Base-by-base conservation (phyloP, 2,797 vertebrate genomes). In the Macropodus opercularis region DNA sequence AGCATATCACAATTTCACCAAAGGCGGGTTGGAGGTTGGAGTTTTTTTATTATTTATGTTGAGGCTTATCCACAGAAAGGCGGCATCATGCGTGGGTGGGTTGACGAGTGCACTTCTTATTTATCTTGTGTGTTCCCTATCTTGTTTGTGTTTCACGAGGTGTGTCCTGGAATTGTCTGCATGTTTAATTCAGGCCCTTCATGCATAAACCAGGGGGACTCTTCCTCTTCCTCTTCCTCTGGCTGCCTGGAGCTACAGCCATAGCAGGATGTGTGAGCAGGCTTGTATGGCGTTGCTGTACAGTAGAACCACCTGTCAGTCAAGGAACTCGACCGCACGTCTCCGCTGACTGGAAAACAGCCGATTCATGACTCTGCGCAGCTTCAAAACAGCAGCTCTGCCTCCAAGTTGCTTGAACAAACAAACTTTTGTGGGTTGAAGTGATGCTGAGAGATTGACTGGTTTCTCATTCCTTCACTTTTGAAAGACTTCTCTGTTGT, bases 131-230 rank as follows among this genome's bases (percentile, higher is more conserved):
- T 48, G 63, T 24, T 38, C 32, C 36, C 17, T 1, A 5, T 24
- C 32, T 39, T 69, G 48, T 73, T 69, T 72, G 56, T 47, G 27
- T 68, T 49, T 69, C 43, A 14, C 51, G 41, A 56, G 39, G 47
- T 49, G 65, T 35, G 32, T 34, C 59, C 58, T 51, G 73, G 56
- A 49, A 66, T 77, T 70, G 54, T 78, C 59, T 18, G 1, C 59
- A 80, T 85, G 75, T 81, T 84, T 85, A 82, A 87, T 85, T 83
- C 75, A 87, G n/a, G 62, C 40, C 31, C 39, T 72, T 63, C 51
- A 48, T 71, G 64, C 66, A 51, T 53, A 75, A 84, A 75, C 56
- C 72, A 61, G 70, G 41, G 56, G n/a, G 29, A 26, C 58, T 57
- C 63, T 65, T 72, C 71, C 71, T 76, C 63, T 65, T 72, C 71